A percentile compares a stretch with the other conserved stretches of the same genome.
Evolutionary conservation across 2,888 invertebrate species (phyloP).

Genomic region (Ophioninae sp.): DNA sequence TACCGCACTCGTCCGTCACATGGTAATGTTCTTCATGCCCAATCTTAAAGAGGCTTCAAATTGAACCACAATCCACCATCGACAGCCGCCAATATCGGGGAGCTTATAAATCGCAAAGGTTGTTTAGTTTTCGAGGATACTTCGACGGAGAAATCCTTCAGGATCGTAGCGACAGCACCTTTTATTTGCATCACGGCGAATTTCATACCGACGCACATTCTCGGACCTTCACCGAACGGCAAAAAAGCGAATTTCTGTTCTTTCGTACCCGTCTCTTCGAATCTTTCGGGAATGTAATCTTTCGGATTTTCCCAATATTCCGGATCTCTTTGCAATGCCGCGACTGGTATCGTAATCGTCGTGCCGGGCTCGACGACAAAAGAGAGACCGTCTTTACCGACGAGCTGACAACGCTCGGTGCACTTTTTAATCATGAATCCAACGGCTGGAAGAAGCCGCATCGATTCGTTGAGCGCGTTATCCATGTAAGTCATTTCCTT

Average conservation of each 20-base stretch:
- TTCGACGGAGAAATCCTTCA: slow-evolving; percentile 57
- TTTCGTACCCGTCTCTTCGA: slow-evolving; percentile 65
- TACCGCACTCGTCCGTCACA: too few relatives aligned
- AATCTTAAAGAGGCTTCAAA: slow-evolving; percentile 52
- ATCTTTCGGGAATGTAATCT: slow-evolving; percentile 72
- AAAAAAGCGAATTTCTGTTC: slow-evolving; percentile 65
- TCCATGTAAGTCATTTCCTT: slow-evolving; percentile 82
- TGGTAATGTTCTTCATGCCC: too few relatives aligned
- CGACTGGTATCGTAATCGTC: slow-evolving; percentile 59
- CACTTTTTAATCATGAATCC: slow-evolving; percentile 65
- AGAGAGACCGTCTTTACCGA: slow-evolving; percentile 70
- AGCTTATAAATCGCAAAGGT: slow-evolving; percentile 10
- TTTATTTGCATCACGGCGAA: slow-evolving; percentile 60
- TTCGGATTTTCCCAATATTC: slow-evolving; percentile 69
- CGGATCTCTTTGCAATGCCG: slow-evolving; percentile 65
- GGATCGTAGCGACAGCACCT: slow-evolving; percentile 28
- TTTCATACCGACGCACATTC: slow-evolving; percentile 73
- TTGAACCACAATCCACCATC: slow-evolving; percentile 49
- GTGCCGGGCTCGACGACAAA: slow-evolving; percentile 66
- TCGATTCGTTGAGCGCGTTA: slow-evolving; percentile 79
- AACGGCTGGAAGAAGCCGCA: slow-evolving; percentile 61
- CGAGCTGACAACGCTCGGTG: slow-evolving; percentile 64
- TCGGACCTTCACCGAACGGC: slow-evolving; percentile 74
- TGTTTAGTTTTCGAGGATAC: slow-evolving; percentile 54
- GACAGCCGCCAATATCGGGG: slow-evolving; percentile 4